phyloP scores from a whole-genome alignment of 2,113 vertebrate species.

The Cephalopterus ornatus region DNA sequence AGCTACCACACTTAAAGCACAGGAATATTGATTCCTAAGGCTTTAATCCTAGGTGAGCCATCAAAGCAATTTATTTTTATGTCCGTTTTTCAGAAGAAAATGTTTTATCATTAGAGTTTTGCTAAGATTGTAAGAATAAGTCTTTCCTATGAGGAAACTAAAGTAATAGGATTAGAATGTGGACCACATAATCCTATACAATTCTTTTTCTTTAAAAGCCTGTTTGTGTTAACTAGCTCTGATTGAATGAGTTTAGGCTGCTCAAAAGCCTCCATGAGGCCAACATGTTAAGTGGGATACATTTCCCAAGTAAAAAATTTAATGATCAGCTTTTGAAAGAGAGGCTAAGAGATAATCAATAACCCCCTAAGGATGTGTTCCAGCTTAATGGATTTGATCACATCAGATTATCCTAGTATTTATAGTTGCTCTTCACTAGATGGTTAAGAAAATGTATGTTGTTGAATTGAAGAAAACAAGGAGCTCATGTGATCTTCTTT shows the following conservation, averaged over 20 bases:
- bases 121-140: neutral
- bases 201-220: neutral
- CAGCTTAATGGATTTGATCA: slow-evolving; percentile 11
- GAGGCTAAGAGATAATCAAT: slow-evolving; percentile 35
- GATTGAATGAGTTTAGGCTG: neutral
- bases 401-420: neutral
- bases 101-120: slow-evolving; percentile 12
- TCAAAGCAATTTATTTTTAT: slow-evolving; percentile 26
- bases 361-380: neutral
- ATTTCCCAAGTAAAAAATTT: neutral
- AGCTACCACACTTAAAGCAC: neutral
- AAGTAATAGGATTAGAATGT: slow-evolving; percentile 29
- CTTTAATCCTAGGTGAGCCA: neutral
- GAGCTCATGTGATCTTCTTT: neutral
- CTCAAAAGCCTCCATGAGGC: neutral
- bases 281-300: neutral
- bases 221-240: neutral
- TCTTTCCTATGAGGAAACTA: neutral
- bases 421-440: neutral
- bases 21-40: neutral
- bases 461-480: neutral
- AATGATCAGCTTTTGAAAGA: slow-evolving; percentile 18
- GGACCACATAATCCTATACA: neutral
- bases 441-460: neutral
- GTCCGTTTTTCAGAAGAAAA: neutral